Base-by-base conservation (phyloP, 2,113 vertebrate genomes). In the Cololabis saira region DNA sequence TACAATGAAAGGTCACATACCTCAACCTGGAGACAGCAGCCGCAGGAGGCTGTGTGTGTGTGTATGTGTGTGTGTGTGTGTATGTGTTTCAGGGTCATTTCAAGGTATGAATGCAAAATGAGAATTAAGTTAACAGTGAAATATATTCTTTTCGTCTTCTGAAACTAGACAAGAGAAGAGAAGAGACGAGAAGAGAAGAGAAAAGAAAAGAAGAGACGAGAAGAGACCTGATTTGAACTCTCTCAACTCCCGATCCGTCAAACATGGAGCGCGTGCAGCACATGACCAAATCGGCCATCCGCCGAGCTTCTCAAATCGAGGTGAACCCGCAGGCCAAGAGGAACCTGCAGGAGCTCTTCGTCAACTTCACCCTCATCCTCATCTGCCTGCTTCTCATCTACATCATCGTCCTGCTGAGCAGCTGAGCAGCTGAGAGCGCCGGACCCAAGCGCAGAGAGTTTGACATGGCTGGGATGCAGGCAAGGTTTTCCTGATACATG, bases 341-440 rank as follows among this genome's bases (percentile, higher is more conserved):
- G 90, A 98, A 96, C 85, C 91, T 98, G 81, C 98, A 98, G 92
- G 96, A 98, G 91, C 95, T 99, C 5, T 99, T 99, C 66, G 92
- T 98, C 92, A 99, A 99, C 92, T 99, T 99, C 91, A 97, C 95
- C 70, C 95, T 99, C 90, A 98, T 99, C 89, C 92, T 99, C 91
- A 99, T 99, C 86, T 99, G 98, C 53, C 96, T 99, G 82, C 93
- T 99, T 67, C 94, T 99, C 83, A 98, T 99, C 67, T 99, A 97
- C 93, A 96, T 99, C 92, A 98, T 99, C 51, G 95, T 98, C 75
- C 95, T 98, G 95, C 94, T 99, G 67, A 93, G 88, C 84, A 91
- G 90, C 84, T 91, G 87, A 91, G 12, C 33, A 9, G 19, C 30
- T n/a, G n/a, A 0, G 43, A 8, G 9, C 16, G 22, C 12, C 19